Percentiles rank a stretch among this genome's conserved stretches.
phyloP scores from a whole-genome alignment of 2,888 invertebrate genomes.

The Proisotoma minuta region DNA sequence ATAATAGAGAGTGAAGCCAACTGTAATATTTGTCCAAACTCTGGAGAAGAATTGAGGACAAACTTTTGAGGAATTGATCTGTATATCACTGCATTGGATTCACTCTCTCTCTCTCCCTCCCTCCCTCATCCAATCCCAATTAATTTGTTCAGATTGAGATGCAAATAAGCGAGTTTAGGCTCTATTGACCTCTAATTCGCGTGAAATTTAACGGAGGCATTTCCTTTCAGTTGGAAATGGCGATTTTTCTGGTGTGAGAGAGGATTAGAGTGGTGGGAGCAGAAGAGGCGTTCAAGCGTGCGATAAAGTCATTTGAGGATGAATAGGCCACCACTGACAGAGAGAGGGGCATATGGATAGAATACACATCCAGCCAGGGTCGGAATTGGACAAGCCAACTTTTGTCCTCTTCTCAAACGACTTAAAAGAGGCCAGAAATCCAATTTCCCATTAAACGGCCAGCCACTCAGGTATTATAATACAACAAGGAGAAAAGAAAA shows the following conservation, averaged over 20 bases:
- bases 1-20: background rate
- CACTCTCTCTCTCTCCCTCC: too few relatives aligned
- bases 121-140: slow-evolving; percentile 48
- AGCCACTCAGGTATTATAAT: too few relatives aligned
- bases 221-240: slow-evolving; percentile 48
- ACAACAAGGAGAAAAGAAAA: slow-evolving; percentile 12
- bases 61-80: slow-evolving; percentile 6
- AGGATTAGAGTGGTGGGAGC: slow-evolving; percentile 45
- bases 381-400: slow-evolving; percentile 48
- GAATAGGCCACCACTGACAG: too few relatives aligned
- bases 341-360: too few relatives aligned
- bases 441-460: background rate
- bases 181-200: slow-evolving; percentile 48
- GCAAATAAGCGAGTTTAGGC: slow-evolving; percentile 48
- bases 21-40: slow-evolving; percentile 3
- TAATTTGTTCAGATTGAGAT: slow-evolving; percentile 48
- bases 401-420: slow-evolving; percentile 17
- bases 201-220: slow-evolving; percentile 48
- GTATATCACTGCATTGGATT: background rate
- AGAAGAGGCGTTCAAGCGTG: slow-evolving; percentile 47
- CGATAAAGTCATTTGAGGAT: slow-evolving; percentile 49
- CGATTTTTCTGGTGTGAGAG: slow-evolving; percentile 47
- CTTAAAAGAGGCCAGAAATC: background rate
- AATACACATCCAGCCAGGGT: too few relatives aligned
- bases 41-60: background rate